phyloP scores from a whole-genome alignment of 2,888 invertebrate genomes.

The Sarcophaga rosellei region DNA sequence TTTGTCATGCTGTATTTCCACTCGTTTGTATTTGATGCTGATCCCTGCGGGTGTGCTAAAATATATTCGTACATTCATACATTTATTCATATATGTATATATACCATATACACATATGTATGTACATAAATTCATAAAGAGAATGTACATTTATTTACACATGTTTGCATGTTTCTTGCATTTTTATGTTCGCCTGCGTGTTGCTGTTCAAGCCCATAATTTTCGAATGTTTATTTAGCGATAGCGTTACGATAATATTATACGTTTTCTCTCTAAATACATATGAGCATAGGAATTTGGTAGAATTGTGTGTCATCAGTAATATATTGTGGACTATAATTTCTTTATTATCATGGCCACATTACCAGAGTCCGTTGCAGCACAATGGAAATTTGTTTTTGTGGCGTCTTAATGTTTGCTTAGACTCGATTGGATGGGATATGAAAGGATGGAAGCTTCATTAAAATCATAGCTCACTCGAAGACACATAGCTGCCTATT shows the following conservation, averaged over 20 bases:
- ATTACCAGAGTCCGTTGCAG: too few relatives aligned
- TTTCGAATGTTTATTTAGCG: slow-evolving; percentile 13
- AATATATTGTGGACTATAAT: too few relatives aligned
- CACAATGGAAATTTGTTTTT: too few relatives aligned
- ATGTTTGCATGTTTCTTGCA: background rate
- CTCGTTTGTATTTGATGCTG: slow-evolving; percentile 15
- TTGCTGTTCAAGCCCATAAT: background rate
- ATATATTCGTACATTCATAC: background rate
- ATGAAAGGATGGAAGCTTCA: too few relatives aligned
- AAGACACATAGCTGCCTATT: too few relatives aligned
- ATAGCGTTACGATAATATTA: slow-evolving; percentile 3
- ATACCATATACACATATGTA: background rate
- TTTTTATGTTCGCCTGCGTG: background rate
- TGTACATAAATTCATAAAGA: background rate
- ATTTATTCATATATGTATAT: background rate
- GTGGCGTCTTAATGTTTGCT: too few relatives aligned
- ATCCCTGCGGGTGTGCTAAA: slow-evolving; percentile 10
- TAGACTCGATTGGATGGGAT: too few relatives aligned
- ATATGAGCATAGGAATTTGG: too few relatives aligned
- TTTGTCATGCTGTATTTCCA: slow-evolving; percentile 2
- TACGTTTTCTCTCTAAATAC: background rate
- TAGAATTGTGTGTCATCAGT: too few relatives aligned
- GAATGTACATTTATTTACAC: background rate
- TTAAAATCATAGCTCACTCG: too few relatives aligned
- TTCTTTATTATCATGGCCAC: too few relatives aligned